These are phyloP conservation scores for Lemur catta DNA, from an alignment of 2,797 vertebrate species.

Conservation along the genomic window DNA sequence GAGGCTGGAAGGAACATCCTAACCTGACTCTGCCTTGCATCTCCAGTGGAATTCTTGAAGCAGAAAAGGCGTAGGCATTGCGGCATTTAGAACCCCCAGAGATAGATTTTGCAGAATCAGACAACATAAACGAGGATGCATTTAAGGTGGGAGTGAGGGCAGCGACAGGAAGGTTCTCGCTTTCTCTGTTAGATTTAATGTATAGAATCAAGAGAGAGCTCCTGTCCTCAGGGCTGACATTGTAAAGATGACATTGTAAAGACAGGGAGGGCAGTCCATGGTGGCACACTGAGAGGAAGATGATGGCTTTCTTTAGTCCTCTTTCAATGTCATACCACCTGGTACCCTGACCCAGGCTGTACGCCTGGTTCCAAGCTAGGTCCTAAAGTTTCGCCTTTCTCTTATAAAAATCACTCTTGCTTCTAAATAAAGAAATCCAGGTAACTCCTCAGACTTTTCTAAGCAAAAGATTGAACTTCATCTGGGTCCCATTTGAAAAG, in stretches of 20 bases:
- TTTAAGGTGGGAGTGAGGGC: background rate
- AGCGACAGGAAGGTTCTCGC: background rate
- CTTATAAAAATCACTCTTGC: constrained; percentile 8
- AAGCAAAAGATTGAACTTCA: constrained; percentile 58
- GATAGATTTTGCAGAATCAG: background rate
- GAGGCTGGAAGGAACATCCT: background rate
- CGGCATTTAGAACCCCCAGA: background rate
- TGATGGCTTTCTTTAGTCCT: background rate
- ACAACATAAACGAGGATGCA: background rate
- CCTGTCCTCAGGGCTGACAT: background rate
- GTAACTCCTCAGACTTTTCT: constrained; percentile 52
- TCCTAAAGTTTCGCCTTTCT: background rate
- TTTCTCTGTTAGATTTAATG: background rate
- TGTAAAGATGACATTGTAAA: background rate
- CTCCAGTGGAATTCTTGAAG: background rate
- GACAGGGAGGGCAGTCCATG: background rate
- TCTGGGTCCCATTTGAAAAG: constrained; percentile 74
- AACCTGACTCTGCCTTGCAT: background rate
- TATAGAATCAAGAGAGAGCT: background rate
- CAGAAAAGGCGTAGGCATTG: background rate
- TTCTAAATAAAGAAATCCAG: constrained; percentile 35
- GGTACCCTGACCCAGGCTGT: background rate
- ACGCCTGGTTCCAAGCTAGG: background rate
- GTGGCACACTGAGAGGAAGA: accelerated
- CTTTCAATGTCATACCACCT: background rate